phyloP scores from a whole-genome alignment of 2,113 vertebrate genomes.

The Rattus norvegicus region DNA sequence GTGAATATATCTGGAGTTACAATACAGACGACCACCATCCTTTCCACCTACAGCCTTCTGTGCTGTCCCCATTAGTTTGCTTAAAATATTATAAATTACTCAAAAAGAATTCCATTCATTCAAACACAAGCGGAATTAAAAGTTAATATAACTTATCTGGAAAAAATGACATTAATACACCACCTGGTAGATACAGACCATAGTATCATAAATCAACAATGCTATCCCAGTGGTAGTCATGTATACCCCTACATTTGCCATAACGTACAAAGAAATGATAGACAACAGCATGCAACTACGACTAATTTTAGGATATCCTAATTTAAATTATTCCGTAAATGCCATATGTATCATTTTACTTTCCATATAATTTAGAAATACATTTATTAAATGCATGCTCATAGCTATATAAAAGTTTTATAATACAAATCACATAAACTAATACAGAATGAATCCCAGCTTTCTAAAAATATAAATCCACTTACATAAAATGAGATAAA shows the following conservation, averaged over 20 bases:
- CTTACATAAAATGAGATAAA: slow-evolving; percentile 35
- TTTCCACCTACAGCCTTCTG: not conserved
- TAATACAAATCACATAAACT: slow-evolving; percentile 31
- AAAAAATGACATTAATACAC: slow-evolving; percentile 19
- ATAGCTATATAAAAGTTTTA: slow-evolving; percentile 26
- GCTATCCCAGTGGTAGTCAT: slow-evolving; percentile 21
- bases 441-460: slow-evolving; percentile 10
- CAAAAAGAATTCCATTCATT: slow-evolving; percentile 22
- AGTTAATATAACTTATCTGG: slow-evolving; percentile 32
- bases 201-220: slow-evolving; percentile 23
- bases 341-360: slow-evolving; percentile 16
- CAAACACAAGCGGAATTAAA: slow-evolving; percentile 50
- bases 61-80: slow-evolving; percentile 34
- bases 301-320: slow-evolving; percentile 42
- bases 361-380: slow-evolving; percentile 31
- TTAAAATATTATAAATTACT: slow-evolving; percentile 33
- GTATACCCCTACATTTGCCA: not conserved
- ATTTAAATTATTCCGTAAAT: slow-evolving; percentile 48
- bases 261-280: slow-evolving; percentile 53
- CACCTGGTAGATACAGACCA: not conserved
- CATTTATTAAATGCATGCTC: slow-evolving; percentile 41
- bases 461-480: not conserved
- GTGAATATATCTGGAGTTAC: not conserved
- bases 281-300: slow-evolving; percentile 47
- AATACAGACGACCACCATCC: not conserved